Percentiles rank a stretch among this genome's conserved stretches.
Conservation (phyloP, 2,888 invertebrate genomes). For the Blera fallax region DNA sequence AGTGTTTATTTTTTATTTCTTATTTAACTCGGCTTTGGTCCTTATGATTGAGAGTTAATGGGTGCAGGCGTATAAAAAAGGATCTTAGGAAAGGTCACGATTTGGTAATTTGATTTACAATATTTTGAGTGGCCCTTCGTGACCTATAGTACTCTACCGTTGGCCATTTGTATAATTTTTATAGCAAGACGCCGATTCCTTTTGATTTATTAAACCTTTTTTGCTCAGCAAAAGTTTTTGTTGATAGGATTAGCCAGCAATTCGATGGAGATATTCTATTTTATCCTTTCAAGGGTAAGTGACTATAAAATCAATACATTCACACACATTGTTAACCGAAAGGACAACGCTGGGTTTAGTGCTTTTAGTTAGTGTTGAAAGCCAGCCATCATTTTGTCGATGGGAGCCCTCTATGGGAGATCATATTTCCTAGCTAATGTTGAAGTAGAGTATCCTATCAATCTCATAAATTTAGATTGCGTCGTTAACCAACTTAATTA, state of each 20-base stretch:
- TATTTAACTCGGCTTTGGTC: neutral
- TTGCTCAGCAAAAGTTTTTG: neutral
- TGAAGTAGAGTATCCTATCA: neutral
- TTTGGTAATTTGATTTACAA: constrained; percentile 12
- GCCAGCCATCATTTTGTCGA: too few species aligned
- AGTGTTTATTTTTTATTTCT: neutral
- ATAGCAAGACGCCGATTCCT: neutral
- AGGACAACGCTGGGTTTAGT: too few species aligned
- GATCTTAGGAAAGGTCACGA: constrained; percentile 8
- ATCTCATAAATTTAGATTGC: constrained; percentile 10
- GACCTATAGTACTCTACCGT: neutral
- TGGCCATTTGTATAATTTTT: too few species aligned
- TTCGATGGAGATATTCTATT: too few species aligned
- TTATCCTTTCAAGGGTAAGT: too few species aligned
- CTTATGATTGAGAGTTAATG: neutral
- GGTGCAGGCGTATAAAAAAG: neutral
- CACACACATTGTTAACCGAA: too few species aligned
- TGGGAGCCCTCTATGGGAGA: too few species aligned
- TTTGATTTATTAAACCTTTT: neutral
- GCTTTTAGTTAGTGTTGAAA: too few species aligned
- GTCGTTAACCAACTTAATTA: neutral
- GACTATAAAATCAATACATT: too few species aligned
- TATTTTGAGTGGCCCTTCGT: constrained; percentile 8
- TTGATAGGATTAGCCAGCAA: neutral
- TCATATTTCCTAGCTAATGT: too few species aligned